Conservation (phyloP, 2,797 vertebrate species). For the Pitangus sulphuratus region DNA sequence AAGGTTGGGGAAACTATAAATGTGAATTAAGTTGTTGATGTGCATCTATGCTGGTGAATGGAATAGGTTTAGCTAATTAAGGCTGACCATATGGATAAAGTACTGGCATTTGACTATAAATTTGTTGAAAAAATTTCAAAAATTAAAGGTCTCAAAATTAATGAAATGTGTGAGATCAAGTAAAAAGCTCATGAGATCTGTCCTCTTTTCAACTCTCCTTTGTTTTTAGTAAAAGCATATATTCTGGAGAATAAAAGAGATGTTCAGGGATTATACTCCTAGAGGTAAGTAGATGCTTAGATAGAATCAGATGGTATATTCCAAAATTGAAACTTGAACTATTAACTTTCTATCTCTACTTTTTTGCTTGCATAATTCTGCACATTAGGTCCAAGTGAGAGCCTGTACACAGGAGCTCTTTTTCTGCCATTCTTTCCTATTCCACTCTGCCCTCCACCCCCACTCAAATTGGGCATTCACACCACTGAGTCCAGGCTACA, state of each 20-base stretch:
- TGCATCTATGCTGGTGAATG: background rate
- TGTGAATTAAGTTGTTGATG: background rate
- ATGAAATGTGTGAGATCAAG: fast-evolving
- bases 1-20: background rate
- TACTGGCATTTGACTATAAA: background rate
- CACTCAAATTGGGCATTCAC: background rate
- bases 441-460: background rate
- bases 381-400: background rate
- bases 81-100: background rate
- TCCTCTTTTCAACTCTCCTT: background rate
- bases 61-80: background rate
- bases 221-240: background rate
- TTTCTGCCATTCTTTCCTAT: background rate
- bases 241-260: background rate
- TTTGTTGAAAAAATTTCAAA: background rate
- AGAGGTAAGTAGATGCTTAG: background rate
- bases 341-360: background rate
- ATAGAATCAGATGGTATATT: background rate
- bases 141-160: background rate
- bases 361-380: background rate
- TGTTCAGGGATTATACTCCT: background rate
- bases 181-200: background rate
- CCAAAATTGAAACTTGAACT: background rate
- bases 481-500: background rate
- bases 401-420: background rate